Evolutionary conservation across 1,140 invertebrate genomes (phyloP), one percentile per base, ranked within the genome.

Genomic region (Pseudobourletiella spinata): DNA sequence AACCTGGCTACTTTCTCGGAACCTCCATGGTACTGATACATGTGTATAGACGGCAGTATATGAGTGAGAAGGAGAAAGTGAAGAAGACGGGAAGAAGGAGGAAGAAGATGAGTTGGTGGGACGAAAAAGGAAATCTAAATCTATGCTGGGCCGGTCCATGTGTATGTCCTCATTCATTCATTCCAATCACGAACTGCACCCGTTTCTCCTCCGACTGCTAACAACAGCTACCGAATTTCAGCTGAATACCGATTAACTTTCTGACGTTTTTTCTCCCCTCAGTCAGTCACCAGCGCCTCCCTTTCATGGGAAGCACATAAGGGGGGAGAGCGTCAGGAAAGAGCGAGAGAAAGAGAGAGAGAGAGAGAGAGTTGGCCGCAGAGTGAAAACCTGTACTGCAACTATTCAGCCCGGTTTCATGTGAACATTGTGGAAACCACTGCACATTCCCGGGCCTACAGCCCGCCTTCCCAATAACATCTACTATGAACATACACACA

Each of bases 161-260:
- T 32, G 26, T 32, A 6, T 32, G 52, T 32, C 52, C 32, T 39
- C 22, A 55, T 43, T 68, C 57, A 56, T 39, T 58, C 59, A 68
- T 68, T 68, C 66, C 16, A 39, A 35, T 61, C 66, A 68, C 66
- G 66, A 64, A 62, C 66, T 57, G 46, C 58, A 59, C 59, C 63
- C 66, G 62, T 64, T 68, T 65, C 63, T 65, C 54, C 62, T 61
- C 56, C 58, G 66, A 68, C 66, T 68, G 66, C 66, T 68, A 68
- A 68, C 66, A 68, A 65, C 66, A 65, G 66, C 62, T 57, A 50
- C 66, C 56, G 63, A 65, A 68, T 65, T 64, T 63, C 62, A 32
- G 48, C 66, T 68, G 66, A 64, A 68, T 68, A 68, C 66, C 66
- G 66, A 68, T 68, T 68, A 68, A 68, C 62, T 67, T 67, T 61